A percentile compares a stretch with the other conserved stretches of the same genome.
These are phyloP conservation scores for Mugil cephalus DNA, from an alignment of 2,113 vertebrate genomes.

Conservation along the genomic window DNA sequence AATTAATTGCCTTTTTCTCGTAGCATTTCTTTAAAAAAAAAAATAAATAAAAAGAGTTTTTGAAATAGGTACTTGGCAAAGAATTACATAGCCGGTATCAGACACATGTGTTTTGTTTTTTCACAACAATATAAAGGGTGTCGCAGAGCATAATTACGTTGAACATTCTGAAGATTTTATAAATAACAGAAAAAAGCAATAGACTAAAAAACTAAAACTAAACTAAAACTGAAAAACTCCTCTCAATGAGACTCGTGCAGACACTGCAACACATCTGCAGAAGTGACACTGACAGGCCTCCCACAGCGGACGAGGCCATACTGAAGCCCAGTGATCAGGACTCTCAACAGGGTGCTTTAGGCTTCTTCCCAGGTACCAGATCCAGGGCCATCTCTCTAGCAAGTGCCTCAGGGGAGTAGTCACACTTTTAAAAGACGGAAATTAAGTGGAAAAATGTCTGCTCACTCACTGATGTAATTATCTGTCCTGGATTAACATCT, in stretches of 20 bases:
- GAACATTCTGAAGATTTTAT: conserved; percentile 43
- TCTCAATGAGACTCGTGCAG: conserved; percentile 1
- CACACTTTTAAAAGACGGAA: conserved; percentile 85
- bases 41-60: background rate
- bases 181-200: conserved; percentile 48
- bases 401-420: conserved; percentile 76
- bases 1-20: conserved; percentile 20
- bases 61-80: conserved; percentile 12
- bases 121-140: conserved; percentile 19
- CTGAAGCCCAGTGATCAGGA: conserved; percentile 65
- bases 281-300: conserved; percentile 49
- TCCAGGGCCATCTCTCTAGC: conserved; percentile 69
- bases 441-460: conserved; percentile 87
- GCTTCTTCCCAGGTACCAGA: conserved; percentile 68
- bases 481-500: conserved; percentile 89
- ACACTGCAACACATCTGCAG: conserved; percentile 41
- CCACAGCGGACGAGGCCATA: conserved; percentile 67
- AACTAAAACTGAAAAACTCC: no score
- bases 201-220: conserved; percentile 53
- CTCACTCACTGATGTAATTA: conserved; percentile 87
- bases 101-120: conserved; percentile 13
- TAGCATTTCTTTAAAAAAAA: background rate
- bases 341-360: conserved; percentile 67
- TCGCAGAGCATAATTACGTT: conserved; percentile 34
- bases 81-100: conserved; percentile 35